phyloP scores from a whole-genome alignment of 2,888 invertebrate genomes.

The Hesperia comma region DNA sequence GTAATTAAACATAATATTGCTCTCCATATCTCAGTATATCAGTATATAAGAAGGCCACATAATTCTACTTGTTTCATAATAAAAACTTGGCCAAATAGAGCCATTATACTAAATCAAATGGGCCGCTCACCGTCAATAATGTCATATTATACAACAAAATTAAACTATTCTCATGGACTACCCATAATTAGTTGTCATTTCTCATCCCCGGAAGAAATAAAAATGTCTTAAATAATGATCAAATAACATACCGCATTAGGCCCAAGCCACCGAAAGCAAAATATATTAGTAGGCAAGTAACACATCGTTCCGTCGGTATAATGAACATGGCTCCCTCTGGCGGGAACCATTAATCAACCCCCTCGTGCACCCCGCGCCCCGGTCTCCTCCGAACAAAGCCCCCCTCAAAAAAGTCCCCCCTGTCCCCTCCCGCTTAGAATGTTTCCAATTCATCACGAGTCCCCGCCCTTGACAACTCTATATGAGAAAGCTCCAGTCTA shows the following conservation, averaged over 20 bases:
- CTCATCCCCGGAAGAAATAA: conserved; percentile 70
- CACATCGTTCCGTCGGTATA: conserved; percentile 80
- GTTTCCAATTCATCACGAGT: conserved; percentile 83
- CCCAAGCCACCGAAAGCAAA: conserved; percentile 65
- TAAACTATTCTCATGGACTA: neutral
- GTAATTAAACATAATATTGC: neutral
- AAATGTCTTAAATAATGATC: conserved; percentile 78
- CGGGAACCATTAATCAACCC: conserved; percentile 77
- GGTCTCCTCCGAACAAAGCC: conserved; percentile 57
- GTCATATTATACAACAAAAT: neutral
- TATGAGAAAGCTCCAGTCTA: conserved; percentile 71
- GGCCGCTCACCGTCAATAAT: neutral
- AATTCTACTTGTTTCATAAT: too few relatives aligned
- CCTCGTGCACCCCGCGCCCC: conserved; percentile 58
- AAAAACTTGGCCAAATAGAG: conserved; percentile 1
- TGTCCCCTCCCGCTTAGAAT: conserved; percentile 72
- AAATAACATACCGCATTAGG: conserved; percentile 66
- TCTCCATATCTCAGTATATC: too few relatives aligned
- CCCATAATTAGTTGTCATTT: neutral
- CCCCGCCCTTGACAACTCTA: conserved; percentile 86
- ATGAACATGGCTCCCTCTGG: conserved; percentile 82
- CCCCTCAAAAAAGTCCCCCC: conserved; percentile 75
- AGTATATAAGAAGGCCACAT: too few relatives aligned
- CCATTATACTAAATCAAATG: neutral
- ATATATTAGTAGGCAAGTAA: conserved; percentile 81